Base-by-base conservation (phyloP, 2,797 vertebrate genomes). In the Clarias platycephalus region DNA sequence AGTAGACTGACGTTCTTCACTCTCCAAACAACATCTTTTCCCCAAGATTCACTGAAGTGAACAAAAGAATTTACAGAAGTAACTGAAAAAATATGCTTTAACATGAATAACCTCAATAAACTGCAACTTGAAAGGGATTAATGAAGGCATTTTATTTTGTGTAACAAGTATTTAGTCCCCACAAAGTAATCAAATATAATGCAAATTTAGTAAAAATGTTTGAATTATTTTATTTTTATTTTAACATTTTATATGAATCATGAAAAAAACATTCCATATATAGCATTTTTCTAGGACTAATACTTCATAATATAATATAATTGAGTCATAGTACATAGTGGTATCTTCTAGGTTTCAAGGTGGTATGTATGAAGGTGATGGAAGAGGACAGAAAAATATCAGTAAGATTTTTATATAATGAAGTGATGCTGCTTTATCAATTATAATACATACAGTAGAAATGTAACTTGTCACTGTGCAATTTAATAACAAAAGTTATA, bases 361-460 rank as follows among this genome's bases (percentile, higher is more conserved):
- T 0, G n/a, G 7, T 34, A 4, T 24, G 20, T 5, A 1, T 64
- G 15, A 79, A 18, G 7, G 28, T 18, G 5, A 37, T 60, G 10
- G 20, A 77, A 15, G 75, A n/a, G 18, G 28, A 57, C 31, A 57
- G 9, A 57, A 9, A 8, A 72, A 74, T 24, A 34, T 58, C 8
- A 24, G 0, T 76, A 22, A 76, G 55, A 58, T 20, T 57, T 75
- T 31, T 57, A 31, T 31, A 71, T 4, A 40, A 40, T 44, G 12
- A 58, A 68, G 66, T 68, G 22, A 78, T 83, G 71, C 49, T 57
- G 49, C 16, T 58, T 31, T 49, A 77, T 37, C 24, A 40, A 22
- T 10, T 62, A 80, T 80, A 40, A 84, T 72, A 79, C 12, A 49
- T 49, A 49, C 44, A 12, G 44, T 49, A 49, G 10, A 49, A 49